These are phyloP conservation scores for Clepsis dumicolana DNA, from an alignment of 2,888 invertebrate genomes.

Conservation along the genomic window DNA sequence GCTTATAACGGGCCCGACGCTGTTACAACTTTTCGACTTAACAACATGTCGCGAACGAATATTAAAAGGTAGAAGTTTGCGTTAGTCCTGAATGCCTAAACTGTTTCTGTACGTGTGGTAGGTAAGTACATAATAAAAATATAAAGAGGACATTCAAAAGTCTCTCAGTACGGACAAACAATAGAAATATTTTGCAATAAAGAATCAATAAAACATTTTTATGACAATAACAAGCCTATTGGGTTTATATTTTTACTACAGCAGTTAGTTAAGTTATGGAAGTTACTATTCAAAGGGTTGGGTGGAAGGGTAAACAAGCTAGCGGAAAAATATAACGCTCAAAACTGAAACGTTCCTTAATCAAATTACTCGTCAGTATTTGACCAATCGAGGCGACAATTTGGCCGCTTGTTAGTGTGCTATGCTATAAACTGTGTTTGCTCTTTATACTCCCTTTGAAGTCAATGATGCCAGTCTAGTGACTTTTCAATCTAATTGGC, in stretches of 20 bases:
- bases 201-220: slow-evolving; percentile 29
- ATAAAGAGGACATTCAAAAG: not conserved
- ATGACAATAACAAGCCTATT: slow-evolving; percentile 17
- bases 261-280: slow-evolving; percentile 13
- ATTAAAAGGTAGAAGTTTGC: slow-evolving; percentile 27
- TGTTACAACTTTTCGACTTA: slow-evolving; percentile 26
- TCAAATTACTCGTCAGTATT: not conserved
- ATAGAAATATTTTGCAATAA: slow-evolving; percentile 15
- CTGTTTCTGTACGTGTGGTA: not conserved
- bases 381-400: not conserved
- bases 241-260: slow-evolving; percentile 15
- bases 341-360: not conserved
- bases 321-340: not conserved
- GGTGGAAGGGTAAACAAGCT: slow-evolving; percentile 17
- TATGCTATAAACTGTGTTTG: not conserved
- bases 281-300: slow-evolving; percentile 7
- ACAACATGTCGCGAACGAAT: slow-evolving; percentile 26
- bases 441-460: not conserved
- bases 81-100: slow-evolving; percentile 7
- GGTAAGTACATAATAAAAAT: not conserved
- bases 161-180: not conserved
- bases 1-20: slow-evolving; percentile 13
- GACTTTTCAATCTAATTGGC: not conserved
- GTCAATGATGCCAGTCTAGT: not conserved
- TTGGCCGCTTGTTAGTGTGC: not conserved